Evolutionary conservation across 1,140 invertebrate species (phyloP).

Genomic region (Lordiphosa mommai): DNA sequence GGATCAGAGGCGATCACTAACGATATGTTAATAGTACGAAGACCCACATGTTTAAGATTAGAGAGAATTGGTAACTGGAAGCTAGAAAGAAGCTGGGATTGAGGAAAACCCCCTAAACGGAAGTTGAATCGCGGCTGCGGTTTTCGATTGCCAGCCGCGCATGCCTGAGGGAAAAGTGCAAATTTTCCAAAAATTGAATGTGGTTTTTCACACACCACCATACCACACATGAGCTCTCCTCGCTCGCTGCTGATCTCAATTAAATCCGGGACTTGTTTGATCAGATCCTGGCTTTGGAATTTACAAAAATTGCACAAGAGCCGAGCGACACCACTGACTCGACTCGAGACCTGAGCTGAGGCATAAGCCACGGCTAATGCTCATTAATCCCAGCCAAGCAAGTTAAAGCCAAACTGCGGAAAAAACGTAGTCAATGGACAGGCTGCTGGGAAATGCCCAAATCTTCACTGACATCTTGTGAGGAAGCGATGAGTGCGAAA

Average conservation of each 20-base stretch:
- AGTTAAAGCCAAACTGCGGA: conserved; percentile 68
- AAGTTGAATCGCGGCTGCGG: conserved; percentile 46
- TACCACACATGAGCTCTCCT: conserved; percentile 7
- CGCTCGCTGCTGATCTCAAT: conserved; percentile 57
- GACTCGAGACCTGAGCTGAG: not conserved
- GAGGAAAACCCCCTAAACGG: conserved; percentile 60
- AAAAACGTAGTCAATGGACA: conserved; percentile 71
- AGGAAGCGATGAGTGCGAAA: not conserved
- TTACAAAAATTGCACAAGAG: conserved; percentile 74
- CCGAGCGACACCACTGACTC: not conserved
- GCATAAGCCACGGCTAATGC: conserved; percentile 61
- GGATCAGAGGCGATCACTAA: conserved; percentile 60
- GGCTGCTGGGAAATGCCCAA: conserved; percentile 46
- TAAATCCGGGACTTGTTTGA: conserved; percentile 75
- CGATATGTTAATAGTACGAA: conserved; percentile 58
- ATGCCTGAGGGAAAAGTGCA: conserved; percentile 20
- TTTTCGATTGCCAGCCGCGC: conserved; percentile 33
- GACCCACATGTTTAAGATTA: conserved; percentile 73
- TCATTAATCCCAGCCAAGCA: conserved; percentile 55
- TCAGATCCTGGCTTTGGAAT: conserved; percentile 74
- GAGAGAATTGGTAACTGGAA: conserved; percentile 15
- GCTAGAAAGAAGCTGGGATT: conserved; percentile 18
- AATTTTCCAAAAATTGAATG: conserved; percentile 51
- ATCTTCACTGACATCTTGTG: conserved; percentile 41
- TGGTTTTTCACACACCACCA: conserved; percentile 62